Conservation (phyloP, 2,888 invertebrate species). For the Linnaemya vulpina region DNA sequence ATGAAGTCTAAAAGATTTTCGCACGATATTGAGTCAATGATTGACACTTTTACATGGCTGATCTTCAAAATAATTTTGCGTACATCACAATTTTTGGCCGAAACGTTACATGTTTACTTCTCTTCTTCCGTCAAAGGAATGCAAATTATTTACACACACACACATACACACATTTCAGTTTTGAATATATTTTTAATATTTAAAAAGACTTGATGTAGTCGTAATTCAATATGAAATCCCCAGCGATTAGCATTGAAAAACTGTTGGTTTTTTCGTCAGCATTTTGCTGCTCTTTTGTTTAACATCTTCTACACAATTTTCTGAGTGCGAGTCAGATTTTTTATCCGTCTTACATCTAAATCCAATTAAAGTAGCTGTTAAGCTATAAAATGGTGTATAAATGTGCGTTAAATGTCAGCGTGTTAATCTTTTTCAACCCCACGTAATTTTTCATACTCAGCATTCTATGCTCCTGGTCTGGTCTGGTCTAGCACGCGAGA, state of each 20-base stretch:
- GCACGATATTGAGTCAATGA: too few relatives aligned
- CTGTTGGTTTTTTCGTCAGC: constrained; percentile 12
- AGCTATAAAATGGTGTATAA: constrained; percentile 72
- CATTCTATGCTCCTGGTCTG: constrained; percentile 12
- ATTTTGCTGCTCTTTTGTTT: constrained; percentile 32
- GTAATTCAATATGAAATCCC: constrained; percentile 56
- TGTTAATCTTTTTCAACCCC: constrained; percentile 70
- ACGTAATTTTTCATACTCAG: constrained; percentile 57
- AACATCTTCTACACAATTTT: constrained; percentile 5
- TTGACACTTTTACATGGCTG: too few relatives aligned
- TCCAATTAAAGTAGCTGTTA: constrained; percentile 74
- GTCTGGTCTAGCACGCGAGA: constrained; percentile 27
- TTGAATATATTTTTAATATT: constrained; percentile 21
- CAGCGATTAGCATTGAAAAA: constrained; percentile 49
- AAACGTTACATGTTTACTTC: not conserved
- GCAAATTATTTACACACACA: not conserved
- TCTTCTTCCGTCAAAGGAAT: not conserved
- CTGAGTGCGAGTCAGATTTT: constrained; percentile 28
- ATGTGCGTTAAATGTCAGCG: constrained; percentile 72
- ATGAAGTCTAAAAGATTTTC: too few relatives aligned
- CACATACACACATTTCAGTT: constrained; percentile 8
- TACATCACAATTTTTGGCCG: not conserved
- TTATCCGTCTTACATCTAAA: constrained; percentile 72
- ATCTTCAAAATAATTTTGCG: not conserved
- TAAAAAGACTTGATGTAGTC: constrained; percentile 1